phyloP scores from a whole-genome alignment of 2,113 vertebrate genomes.

The Nymphicus hollandicus region DNA sequence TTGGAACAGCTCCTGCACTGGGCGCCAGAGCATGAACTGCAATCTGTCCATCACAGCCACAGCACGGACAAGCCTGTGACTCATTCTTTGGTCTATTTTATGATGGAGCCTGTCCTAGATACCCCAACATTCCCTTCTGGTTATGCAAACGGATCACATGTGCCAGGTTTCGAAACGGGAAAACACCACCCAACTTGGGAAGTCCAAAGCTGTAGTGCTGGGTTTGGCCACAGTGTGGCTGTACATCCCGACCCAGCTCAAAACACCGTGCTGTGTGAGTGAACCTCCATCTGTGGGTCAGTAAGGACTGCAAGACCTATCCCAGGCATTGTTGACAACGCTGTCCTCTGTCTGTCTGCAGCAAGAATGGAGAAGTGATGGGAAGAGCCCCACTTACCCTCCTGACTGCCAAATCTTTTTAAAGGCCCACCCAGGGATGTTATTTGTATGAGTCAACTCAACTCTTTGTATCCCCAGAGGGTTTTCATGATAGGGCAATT shows the following conservation, averaged over 20 bases:
- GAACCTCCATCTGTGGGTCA: background rate
- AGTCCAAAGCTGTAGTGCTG: background rate
- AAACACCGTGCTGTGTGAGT: rapidly evolving
- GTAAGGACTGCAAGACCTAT: background rate
- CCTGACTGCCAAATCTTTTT: background rate
- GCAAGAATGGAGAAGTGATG: background rate
- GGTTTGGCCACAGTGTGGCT: conserved; percentile 9
- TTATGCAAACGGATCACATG: background rate
- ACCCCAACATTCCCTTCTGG: background rate
- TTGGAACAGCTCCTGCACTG: background rate
- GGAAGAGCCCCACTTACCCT: background rate
- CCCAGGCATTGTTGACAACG: background rate
- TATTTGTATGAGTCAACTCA: background rate
- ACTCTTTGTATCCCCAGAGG: background rate
- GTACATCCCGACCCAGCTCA: background rate
- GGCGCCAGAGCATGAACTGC: background rate
- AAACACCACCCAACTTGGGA: background rate
- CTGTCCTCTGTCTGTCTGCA: background rate
- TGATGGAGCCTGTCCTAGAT: background rate
- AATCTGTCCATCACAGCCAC: background rate
- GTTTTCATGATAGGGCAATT: background rate
- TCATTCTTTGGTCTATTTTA: background rate
- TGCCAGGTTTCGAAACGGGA: background rate
- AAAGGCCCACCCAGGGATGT: background rate
- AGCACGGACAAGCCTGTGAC: background rate